Percentiles rank a stretch among this genome's conserved stretches.
These are phyloP conservation scores for Nephrotoma appendiculata DNA, from an alignment of 2,888 invertebrate genomes.

Conservation along the genomic window DNA sequence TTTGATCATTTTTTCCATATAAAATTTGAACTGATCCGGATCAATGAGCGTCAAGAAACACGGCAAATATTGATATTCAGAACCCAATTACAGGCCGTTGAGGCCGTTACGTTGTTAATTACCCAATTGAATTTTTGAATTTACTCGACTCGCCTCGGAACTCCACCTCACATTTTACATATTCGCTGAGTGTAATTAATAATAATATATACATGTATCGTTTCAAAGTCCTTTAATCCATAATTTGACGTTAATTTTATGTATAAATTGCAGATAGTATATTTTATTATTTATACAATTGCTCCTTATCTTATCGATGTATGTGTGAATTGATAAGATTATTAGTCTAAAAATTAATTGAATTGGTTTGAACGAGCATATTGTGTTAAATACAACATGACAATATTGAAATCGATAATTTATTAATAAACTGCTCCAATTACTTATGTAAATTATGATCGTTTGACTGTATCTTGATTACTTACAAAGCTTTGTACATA, in stretches of 20 bases:
- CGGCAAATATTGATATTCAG: no score
- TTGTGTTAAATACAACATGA: neutral
- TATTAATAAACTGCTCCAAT: neutral
- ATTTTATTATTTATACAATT: neutral
- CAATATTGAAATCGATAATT: neutral
- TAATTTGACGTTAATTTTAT: neutral
- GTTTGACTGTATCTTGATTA: neutral
- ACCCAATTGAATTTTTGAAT: no score
- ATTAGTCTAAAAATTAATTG: neutral
- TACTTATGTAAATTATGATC: neutral
- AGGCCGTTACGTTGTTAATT: no score
- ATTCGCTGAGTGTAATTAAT: no score
- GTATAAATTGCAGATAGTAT: neutral
- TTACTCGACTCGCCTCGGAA: no score
- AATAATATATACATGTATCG: neutral
- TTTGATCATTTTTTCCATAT: no score
- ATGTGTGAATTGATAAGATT: neutral
- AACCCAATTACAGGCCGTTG: no score
- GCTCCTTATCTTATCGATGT: neutral
- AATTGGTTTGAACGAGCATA: neutral
- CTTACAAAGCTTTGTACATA: neutral
- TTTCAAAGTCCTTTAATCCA: neutral
- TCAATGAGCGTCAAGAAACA: no score
- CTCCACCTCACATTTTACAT: no score
- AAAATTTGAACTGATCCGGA: no score